These are phyloP conservation scores for Phrynocephalus forsythii DNA, from an alignment of 2,797 vertebrate species.

Conservation along the genomic window DNA sequence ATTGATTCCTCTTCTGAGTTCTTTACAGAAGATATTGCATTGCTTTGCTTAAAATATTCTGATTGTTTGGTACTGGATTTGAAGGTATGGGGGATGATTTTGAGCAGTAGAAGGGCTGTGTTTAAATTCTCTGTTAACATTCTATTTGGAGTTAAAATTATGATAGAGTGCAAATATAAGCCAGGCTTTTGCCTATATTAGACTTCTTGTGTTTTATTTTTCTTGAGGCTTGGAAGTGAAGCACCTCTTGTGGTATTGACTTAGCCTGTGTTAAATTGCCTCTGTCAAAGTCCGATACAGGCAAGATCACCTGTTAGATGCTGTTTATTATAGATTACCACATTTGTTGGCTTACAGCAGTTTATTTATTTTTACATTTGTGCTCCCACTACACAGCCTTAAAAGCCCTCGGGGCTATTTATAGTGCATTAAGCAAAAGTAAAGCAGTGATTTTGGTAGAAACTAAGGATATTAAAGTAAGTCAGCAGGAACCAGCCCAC, in stretches of 20 bases:
- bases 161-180: constrained; percentile 57
- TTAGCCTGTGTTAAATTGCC: constrained; percentile 22
- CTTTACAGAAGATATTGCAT: neutral
- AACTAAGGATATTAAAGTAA: neutral
- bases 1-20: neutral
- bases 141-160: constrained; percentile 62
- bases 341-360: neutral
- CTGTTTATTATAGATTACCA: neutral
- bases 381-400: neutral
- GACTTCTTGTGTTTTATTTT: constrained; percentile 54
- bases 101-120: constrained; percentile 36
- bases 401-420: neutral
- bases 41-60: constrained; percentile 25
- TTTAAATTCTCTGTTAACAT: constrained; percentile 48
- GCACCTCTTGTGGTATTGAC: neutral
- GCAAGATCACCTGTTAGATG: neutral
- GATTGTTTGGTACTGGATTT: constrained; percentile 38
- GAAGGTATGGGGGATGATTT: constrained; percentile 42
- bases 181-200: constrained; percentile 54
- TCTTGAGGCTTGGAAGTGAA: constrained; percentile 64
- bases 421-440: neutral
- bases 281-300: neutral
- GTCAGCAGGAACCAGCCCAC: neutral
- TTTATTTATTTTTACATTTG: constrained; percentile 3
- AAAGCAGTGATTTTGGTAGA: neutral